Conservation (phyloP, 2,797 vertebrate genomes). For the Sardinella longiceps region DNA sequence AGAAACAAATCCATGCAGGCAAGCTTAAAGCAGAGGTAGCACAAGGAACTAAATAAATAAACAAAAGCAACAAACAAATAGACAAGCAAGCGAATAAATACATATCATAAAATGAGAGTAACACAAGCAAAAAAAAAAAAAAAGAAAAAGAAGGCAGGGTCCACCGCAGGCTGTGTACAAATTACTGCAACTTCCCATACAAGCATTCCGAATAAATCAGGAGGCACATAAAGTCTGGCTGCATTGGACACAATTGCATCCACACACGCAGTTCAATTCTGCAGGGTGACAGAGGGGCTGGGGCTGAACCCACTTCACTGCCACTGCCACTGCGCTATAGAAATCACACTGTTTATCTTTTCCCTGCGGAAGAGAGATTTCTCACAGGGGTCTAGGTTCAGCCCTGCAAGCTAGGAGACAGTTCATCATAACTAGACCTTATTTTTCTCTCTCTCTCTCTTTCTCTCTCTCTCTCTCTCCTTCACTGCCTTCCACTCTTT, state of each 20-base stretch:
- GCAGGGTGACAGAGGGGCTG: constrained; percentile 36
- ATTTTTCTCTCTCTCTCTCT: constrained; percentile 3
- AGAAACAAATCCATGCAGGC: constrained; percentile 60
- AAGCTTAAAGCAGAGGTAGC: constrained; percentile 56
- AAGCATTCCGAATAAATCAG: constrained; percentile 41
- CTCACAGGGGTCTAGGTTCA: constrained; percentile 48
- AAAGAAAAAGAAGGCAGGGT: too few species aligned
- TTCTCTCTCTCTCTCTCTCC: constrained; percentile 44
- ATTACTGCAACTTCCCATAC: constrained; percentile 27
- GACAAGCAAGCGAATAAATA: constrained; percentile 36
- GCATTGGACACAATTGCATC: constrained; percentile 49
- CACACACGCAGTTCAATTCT: constrained; percentile 54
- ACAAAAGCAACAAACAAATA: constrained; percentile 34
- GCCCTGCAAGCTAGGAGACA: constrained; percentile 46
- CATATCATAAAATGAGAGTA: constrained; percentile 21
- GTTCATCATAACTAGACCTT: constrained; percentile 57
- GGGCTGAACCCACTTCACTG: constrained; percentile 42
- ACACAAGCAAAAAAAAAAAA: not conserved
- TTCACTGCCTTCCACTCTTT: constrained; percentile 47
- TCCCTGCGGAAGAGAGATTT: constrained; percentile 56
- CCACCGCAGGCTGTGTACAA: not conserved
- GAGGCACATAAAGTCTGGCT: constrained; percentile 36
- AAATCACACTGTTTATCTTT: constrained; percentile 42
- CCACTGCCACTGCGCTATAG: constrained; percentile 43
- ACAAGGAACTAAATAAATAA: constrained; percentile 39